A percentile compares a stretch with the other conserved stretches of the same genome.
phyloP scores from a whole-genome alignment of 1,140 invertebrate species.

The fruit fly (Drosophila melanogaster) region Release_6_plus_ISO1_MT NT_033777.3:17465001-17465500 shows the following conservation, averaged over 20 bases:
- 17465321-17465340: not conserved
- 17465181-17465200: slow-evolving; percentile 13
- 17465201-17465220: slow-evolving; percentile 14
- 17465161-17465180: slow-evolving; percentile 21
- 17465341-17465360: not conserved
- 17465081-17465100: slow-evolving; percentile 60
- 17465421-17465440: no score
- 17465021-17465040: slow-evolving; percentile 23
- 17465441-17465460: no score
- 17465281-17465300: slow-evolving; percentile 64
- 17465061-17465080: slow-evolving; percentile 32
- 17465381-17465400: no score
- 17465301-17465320: slow-evolving; percentile 41
- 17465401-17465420: no score
- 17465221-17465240: slow-evolving; percentile 34
- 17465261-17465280: slow-evolving; percentile 36
- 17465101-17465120: slow-evolving; percentile 68
- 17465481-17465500: no score
- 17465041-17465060: slow-evolving; percentile 22
- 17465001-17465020: slow-evolving; percentile 28
- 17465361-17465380: no score
- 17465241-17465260: slow-evolving; percentile 39
- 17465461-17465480: no score
- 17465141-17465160: slow-evolving; percentile 42
- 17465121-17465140: slow-evolving; percentile 65